phyloP scores from a whole-genome alignment of 2,113 vertebrate species.

The Notarius lentiginosus region DNA sequence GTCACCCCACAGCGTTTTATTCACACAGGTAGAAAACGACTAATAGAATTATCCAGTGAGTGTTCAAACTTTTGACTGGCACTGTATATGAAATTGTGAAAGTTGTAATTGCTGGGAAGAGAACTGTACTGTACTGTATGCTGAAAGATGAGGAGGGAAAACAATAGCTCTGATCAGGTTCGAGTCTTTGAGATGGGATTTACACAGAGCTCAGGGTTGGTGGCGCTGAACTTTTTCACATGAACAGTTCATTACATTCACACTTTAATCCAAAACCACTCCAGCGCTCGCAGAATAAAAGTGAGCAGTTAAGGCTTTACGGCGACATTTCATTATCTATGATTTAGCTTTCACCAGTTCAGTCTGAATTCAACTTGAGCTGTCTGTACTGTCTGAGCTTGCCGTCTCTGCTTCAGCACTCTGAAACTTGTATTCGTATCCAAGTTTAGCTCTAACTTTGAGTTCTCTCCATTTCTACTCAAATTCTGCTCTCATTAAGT shows the following conservation, averaged over 20 bases:
- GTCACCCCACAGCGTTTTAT: background rate
- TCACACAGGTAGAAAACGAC: background rate
- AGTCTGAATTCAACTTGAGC: background rate
- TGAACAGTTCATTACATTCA: background rate
- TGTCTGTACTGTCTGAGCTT: background rate
- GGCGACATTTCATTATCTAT: background rate
- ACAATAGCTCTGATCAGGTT: background rate
- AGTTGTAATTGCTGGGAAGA: background rate
- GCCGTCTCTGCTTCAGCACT: background rate
- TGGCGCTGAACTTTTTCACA: background rate
- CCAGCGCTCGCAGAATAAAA: background rate
- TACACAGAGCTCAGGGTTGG: background rate
- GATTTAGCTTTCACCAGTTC: background rate
- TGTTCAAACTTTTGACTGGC: background rate
- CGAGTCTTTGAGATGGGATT: background rate
- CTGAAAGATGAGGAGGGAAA: background rate
- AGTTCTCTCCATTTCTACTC: background rate
- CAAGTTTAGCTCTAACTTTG: conserved; percentile 10
- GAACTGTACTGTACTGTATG: background rate
- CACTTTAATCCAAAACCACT: background rate
- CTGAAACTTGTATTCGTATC: background rate
- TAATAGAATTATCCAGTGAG: background rate
- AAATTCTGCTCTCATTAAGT: background rate
- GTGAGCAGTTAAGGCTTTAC: background rate
- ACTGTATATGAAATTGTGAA: background rate